phyloP scores from a whole-genome alignment of 2,797 vertebrate species.

The Taenioides sp. region DNA sequence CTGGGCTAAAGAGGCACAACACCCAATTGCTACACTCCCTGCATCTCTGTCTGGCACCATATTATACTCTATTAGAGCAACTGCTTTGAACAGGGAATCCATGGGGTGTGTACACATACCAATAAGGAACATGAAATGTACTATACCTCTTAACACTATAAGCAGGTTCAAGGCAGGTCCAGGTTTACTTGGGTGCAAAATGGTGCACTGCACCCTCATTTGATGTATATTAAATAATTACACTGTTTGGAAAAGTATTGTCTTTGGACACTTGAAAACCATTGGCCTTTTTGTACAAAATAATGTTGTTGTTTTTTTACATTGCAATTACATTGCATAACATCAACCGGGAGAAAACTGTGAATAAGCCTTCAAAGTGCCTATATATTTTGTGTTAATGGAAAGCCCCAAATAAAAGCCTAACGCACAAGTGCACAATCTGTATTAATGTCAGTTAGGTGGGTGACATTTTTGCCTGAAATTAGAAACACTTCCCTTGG shows the following conservation, averaged over 20 bases:
- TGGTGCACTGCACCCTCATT: too few relatives aligned
- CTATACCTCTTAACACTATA: not conserved
- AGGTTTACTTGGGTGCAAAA: too few relatives aligned
- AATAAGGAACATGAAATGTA: not conserved
- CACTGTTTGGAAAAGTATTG: too few relatives aligned
- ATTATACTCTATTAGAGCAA: constrained; percentile 10
- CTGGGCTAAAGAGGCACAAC: constrained; percentile 41
- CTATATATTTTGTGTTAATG: too few relatives aligned
- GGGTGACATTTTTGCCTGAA: not conserved
- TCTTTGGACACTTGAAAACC: not conserved
- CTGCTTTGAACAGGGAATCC: not conserved
- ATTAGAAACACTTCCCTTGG: too few relatives aligned
- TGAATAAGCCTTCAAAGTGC: too few relatives aligned
- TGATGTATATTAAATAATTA: too few relatives aligned
- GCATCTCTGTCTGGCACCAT: constrained; percentile 17
- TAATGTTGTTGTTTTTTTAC: too few relatives aligned
- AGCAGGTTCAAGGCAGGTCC: not conserved
- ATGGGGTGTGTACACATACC: not conserved
- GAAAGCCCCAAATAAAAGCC: not conserved
- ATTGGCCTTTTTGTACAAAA: too few relatives aligned
- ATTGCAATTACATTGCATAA: not conserved
- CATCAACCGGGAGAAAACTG: not conserved
- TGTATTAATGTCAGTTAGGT: not conserved
- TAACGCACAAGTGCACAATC: not conserved
- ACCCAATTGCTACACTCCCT: constrained; percentile 11